Conservation (phyloP, 2,113 vertebrate genomes). For the Desmodus rotundus region DNA sequence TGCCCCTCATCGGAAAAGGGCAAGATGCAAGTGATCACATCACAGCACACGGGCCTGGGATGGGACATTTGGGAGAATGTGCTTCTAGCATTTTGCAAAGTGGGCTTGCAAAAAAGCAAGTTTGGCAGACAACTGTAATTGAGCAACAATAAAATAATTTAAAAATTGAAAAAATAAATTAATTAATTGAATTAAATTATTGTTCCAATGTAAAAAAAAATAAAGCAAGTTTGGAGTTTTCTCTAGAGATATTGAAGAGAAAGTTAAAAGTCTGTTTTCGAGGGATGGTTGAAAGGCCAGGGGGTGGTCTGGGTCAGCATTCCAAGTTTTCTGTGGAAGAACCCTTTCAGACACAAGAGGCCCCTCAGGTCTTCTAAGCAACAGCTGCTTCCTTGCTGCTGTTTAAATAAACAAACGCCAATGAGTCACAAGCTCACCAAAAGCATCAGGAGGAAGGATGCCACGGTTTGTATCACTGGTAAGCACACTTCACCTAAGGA, state of each 20-base stretch:
- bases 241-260: background rate
- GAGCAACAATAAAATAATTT: too few relatives aligned
- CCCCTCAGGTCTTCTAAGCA: background rate
- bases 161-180: too few relatives aligned
- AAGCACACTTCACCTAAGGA: background rate
- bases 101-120: background rate
- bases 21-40: background rate
- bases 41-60: background rate
- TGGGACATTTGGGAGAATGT: background rate
- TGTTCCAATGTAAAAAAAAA: too few relatives aligned
- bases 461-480: background rate
- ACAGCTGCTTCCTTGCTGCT: background rate
- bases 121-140: too few relatives aligned
- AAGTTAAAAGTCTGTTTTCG: background rate
- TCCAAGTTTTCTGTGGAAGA: background rate
- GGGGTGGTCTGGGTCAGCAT: background rate
- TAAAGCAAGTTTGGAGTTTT: background rate
- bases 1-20: background rate
- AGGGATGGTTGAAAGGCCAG: background rate
- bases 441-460: background rate
- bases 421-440: background rate
- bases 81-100: background rate
- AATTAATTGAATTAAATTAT: too few relatives aligned
- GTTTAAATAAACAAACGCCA: background rate
- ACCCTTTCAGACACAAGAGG: background rate